Evolutionary conservation across 2,797 vertebrate species (phyloP), one percentile per base, ranked within the genome.

Genomic region (Dendrocincla fuliginosa): DNA sequence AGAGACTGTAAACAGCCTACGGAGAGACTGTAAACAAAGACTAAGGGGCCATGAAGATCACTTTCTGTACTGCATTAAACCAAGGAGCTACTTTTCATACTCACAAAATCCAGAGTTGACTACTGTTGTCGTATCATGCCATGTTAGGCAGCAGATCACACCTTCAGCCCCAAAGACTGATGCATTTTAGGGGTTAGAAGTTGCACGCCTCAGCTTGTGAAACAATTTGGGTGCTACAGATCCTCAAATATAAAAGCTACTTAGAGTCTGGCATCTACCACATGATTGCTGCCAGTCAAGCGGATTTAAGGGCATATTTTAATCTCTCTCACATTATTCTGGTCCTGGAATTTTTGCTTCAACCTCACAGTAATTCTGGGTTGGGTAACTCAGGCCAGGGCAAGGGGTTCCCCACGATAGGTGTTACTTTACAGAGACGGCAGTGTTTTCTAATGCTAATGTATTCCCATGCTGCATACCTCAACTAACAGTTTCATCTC

Each of bases 261-360:
- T 69, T 2, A 1, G 70, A 69, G 53, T 74, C 65, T 90, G 63
- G 84, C 74, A 73, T 13, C 73, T 49, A 69, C 53, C 91, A 59
- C 69, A 41, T 33, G 42, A 92, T 4, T 86, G 60, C 70, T 93
- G 70, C 82, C 83, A 94, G 87, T 87, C 92, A 93, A 78, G 75
- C 11, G 5, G 87, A 93, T 96, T 96, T 94, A 90, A 74, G 55
- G 60, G 83, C 76, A 65, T 47, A 71, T 81, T 90, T 94, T 93
- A 91, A 95, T 88, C 90, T 86, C 83, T 56, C 52, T 86, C 85
- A 84, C 80, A 12, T 91, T 88, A 93, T 76, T 78, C 85, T 69
- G 42, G 65, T 76, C n/a, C 23, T 81, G 80, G 91, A 93, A 91
- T 84, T 93, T 57, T 57, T 91, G 65, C 69, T 95, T 90, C 4